Evolutionary conservation across 2,888 invertebrate species (phyloP), one percentile per base, ranked within the genome.

Genomic region (Tanypteryx hageni): DNA sequence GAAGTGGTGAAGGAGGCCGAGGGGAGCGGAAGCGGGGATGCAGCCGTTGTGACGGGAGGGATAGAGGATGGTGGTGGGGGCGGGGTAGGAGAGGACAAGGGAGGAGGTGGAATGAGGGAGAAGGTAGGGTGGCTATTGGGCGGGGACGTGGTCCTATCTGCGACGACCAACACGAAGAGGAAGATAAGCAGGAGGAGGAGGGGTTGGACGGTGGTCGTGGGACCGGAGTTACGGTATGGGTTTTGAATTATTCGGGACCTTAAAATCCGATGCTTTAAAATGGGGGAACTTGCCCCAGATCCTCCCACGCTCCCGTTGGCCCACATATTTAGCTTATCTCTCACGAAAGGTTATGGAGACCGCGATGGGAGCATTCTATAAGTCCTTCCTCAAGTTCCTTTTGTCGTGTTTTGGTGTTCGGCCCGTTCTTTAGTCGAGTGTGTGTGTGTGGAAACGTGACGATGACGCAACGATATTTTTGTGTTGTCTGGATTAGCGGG

Each of bases 201-300:
- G 10, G 93, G 93, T 76, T 68, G 97, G 83, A 97, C 97, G 97
- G 97, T 97, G 8, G 97, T 97, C 89, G 96, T 96, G 57, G 97
- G 97, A 93, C 97, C 97, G 93, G 97, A 97, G 96, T 96, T 97
- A 94, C 96, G 97, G 97, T 97, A 95, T 96, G 95, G 64, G 5
- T 86, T 22, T 18, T 9, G 16, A 31, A 82, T 68, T 22, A 22
- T 68, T 5, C 68, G 68, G 68, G 68, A 10, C 7, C n/a, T 68
- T 22, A n/a, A n/a, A 9, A n/a, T 8, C 64, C 16, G n/a, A 64
- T 16, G 13, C 22, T 68, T 68, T 68, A 68, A 7, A 22, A 22
- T 16, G n/a, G 8, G 64, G 16, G 0, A 9, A 3, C 3, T 0
- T 68, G 2, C 68, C 18, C 18, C 8, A 18, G 18, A n/a, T n/a